Evolutionary conservation across 2,888 invertebrate species (phyloP), one percentile per base, ranked within the genome.

Genomic region (Agrypnus murinus): DNA sequence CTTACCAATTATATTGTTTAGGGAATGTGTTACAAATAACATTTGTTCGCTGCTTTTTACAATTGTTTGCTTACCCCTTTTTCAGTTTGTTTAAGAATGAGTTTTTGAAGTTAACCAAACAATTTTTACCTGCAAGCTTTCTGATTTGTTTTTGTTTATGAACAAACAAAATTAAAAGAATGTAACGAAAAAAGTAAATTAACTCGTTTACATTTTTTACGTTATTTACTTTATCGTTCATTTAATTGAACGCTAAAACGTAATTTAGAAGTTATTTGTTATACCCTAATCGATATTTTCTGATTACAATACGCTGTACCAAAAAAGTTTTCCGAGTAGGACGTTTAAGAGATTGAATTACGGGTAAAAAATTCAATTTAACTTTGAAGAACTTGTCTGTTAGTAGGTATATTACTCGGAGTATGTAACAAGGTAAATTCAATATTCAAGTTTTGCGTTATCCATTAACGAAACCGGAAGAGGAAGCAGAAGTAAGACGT

Each of bases 371-470:
- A 67, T 67, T 69, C 64, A 59, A 69, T 69, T 69, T 64, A 68
- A 68, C 55, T 68, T 68, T 57, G 55, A 62, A 57, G 64, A 58
- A 69, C 34, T 64, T 70, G 65, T 59, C 64, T 50, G 34, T 65
- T 59, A 43, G 59, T 25, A 57, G 46, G 55, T 55, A 55, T 55
- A 55, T 55, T 36, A 55, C 55, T 36, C 36, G 25, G 46, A 67
- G 71, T 63, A 67, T 63, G 63, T 71, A 67, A 67, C 63, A 71
- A 63, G 58, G 67, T 63, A 71, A 72, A 68, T 72, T 72, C 71
- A 68, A 72, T 72, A 72, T 72, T 58, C 68, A 72, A 72, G 68
- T 72, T 55, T 72, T 72, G 71, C 64, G 65, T 67, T 64, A 68
- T 72, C 71, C 71, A 72, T 72, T 72, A 72, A 64, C 64, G 64